A percentile compares a stretch with the other conserved stretches of the same genome.
Evolutionary conservation across 2,113 vertebrate genomes (phyloP).

Genomic region (Hipposideros armiger): DNA sequence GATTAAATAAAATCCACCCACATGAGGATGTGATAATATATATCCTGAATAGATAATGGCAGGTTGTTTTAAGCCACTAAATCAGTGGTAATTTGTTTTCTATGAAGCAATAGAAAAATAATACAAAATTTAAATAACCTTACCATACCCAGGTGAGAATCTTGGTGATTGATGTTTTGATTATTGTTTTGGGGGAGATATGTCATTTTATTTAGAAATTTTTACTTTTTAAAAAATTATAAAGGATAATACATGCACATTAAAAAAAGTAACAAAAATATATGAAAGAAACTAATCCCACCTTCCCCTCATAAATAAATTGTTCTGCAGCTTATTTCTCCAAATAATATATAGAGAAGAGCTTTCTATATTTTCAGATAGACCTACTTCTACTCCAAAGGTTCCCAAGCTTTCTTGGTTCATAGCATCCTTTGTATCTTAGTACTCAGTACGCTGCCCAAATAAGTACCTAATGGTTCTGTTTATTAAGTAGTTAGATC

Average conservation of each 20-base stretch:
- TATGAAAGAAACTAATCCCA: neutral
- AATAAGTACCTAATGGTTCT: neutral
- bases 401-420: neutral
- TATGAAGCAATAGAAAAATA: neutral
- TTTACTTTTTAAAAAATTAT: neutral
- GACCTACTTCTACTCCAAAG: neutral
- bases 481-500: neutral
- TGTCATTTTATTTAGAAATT: neutral
- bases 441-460: neutral
- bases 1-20: neutral
- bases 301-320: neutral
- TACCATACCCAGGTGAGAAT: neutral
- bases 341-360: neutral
- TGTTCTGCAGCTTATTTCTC: neutral
- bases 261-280: neutral
- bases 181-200: neutral
- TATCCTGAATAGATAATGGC: neutral
- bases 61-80: neutral
- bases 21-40: neutral
- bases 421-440: neutral
- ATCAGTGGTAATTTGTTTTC: neutral
- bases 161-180: neutral
- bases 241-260: neutral
- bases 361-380: neutral
- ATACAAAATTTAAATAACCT: neutral